These are phyloP conservation scores for Baronia brevicornis DNA, from an alignment of 2,888 invertebrate species.

Conservation along the genomic window DNA sequence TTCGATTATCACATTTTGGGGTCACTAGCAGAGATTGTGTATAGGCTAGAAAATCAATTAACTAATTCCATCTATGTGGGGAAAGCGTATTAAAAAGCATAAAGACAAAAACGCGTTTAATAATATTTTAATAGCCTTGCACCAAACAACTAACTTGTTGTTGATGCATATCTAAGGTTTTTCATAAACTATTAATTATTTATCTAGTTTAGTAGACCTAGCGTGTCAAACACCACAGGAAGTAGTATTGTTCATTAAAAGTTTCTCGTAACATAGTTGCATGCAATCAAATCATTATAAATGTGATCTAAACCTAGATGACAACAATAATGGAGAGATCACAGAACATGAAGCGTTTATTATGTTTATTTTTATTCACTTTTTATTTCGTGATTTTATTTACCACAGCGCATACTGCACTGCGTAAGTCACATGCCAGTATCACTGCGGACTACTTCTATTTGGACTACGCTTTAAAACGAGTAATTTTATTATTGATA, in stretches of 20 bases:
- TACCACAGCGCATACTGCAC: conserved; percentile 24
- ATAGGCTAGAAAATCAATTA: too few species aligned
- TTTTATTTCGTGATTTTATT: conserved; percentile 30
- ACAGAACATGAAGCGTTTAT: conserved; percentile 46
- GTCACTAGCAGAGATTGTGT: too few species aligned
- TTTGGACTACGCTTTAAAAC: conserved; percentile 28
- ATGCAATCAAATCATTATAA: conserved; percentile 46
- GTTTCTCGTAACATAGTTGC: conserved; percentile 36
- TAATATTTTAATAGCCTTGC: too few species aligned
- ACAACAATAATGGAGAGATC: conserved; percentile 32
- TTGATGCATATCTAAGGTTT: conserved; percentile 22
- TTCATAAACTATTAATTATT: conserved; percentile 33
- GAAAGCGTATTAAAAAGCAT: too few species aligned
- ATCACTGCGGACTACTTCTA: conserved; percentile 14
- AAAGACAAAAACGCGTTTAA: too few species aligned
- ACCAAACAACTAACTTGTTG: too few species aligned
- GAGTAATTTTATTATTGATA: conserved; percentile 30
- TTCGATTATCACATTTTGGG: too few species aligned
- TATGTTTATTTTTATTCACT: conserved; percentile 36
- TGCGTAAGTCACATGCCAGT: conserved; percentile 21
- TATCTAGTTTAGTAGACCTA: conserved; percentile 44
- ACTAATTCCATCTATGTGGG: too few species aligned
- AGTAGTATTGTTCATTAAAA: conserved; percentile 60
- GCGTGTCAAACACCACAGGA: conserved; percentile 50
- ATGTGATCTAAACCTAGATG: conserved; percentile 22